Conservation (phyloP, 2,888 invertebrate species). For the Mesopsocus fuscifrons region DNA sequence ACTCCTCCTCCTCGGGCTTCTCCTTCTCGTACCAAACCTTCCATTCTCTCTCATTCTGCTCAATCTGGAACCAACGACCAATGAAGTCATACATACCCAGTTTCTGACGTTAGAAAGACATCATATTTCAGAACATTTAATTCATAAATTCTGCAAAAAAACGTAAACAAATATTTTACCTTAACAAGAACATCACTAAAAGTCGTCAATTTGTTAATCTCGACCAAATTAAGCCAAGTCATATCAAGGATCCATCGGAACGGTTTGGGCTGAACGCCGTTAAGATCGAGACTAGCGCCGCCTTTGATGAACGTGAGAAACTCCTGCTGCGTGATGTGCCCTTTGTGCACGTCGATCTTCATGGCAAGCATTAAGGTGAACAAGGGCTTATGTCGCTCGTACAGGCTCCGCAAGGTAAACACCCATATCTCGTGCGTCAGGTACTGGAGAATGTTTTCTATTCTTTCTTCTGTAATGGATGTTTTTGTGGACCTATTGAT, state of each 20-base stretch:
- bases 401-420: constrained; percentile 79
- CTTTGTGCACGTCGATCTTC: constrained; percentile 79
- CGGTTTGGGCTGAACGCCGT: constrained; percentile 82
- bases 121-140: too few species aligned
- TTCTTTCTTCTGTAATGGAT: constrained; percentile 65
- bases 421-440: constrained; percentile 84
- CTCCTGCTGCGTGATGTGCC: constrained; percentile 67
- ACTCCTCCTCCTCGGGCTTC: constrained; percentile 74
- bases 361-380: constrained; percentile 89
- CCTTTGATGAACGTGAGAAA: constrained; percentile 90
- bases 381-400: constrained; percentile 79
- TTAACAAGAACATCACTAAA: constrained; percentile 63
- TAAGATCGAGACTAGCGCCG: constrained; percentile 82
- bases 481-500: constrained; percentile 62
- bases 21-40: constrained; percentile 80
- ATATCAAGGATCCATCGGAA: constrained; percentile 90
- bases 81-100: constrained; percentile 4
- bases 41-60: constrained; percentile 76
- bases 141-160: background rate
- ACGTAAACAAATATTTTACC: constrained; percentile 26
- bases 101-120: too few species aligned
- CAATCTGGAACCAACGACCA: constrained; percentile 37
- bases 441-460: constrained; percentile 71
- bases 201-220: constrained; percentile 65
- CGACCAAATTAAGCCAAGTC: constrained; percentile 89